Conservation (phyloP, 2,797 vertebrate genomes). For the Megaceryle alcyon region DNA sequence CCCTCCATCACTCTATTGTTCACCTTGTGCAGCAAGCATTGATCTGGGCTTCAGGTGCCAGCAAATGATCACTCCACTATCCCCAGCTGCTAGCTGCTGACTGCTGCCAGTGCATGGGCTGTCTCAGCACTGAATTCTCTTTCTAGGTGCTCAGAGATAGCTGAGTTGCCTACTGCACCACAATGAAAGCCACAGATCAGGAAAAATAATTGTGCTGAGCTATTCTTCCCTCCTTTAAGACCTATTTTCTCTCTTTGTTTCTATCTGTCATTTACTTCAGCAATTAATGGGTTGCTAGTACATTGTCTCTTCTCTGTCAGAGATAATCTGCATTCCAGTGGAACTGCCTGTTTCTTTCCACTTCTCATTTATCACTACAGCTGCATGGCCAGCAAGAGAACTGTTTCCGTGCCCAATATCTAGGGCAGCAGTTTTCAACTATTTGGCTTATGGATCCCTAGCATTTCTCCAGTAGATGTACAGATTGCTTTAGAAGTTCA, state of each 20-base stretch:
- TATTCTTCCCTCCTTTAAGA: neutral
- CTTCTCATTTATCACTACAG: constrained; percentile 17
- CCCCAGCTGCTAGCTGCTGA: neutral
- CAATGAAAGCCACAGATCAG: constrained; percentile 3
- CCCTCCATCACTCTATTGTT: neutral
- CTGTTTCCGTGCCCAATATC: neutral
- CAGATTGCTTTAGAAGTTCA: neutral
- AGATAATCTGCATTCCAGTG: constrained; percentile 50
- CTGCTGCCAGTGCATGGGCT: neutral
- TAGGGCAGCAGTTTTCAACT: neutral
- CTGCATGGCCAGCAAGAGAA: neutral
- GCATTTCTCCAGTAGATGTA: neutral
- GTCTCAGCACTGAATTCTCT: neutral
- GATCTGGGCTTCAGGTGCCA: neutral
- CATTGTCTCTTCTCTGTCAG: neutral
- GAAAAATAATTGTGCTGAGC: neutral
- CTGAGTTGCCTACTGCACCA: neutral
- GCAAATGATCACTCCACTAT: neutral
- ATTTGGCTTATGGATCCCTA: neutral
- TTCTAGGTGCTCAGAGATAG: neutral
- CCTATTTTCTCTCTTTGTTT: constrained; percentile 11
- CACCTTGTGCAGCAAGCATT: neutral
- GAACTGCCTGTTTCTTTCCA: constrained; percentile 6
- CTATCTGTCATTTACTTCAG: constrained; percentile 26
- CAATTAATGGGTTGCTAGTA: neutral